These are phyloP conservation scores for Synergus japonicus DNA, from an alignment of 2,888 invertebrate genomes.

Conservation along the genomic window DNA sequence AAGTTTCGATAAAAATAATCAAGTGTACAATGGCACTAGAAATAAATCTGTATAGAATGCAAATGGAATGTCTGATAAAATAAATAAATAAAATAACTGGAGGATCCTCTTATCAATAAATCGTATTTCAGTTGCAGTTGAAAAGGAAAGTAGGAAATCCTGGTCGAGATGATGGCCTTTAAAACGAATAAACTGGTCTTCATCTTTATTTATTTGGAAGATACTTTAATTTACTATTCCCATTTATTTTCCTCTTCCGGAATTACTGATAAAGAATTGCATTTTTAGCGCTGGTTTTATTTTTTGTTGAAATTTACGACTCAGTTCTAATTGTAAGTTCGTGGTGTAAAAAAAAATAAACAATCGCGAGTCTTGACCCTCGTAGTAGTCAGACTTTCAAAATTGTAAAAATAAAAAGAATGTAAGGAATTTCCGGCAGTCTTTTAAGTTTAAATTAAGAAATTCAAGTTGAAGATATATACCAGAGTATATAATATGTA, in stretches of 20 bases:
- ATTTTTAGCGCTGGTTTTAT: not conserved
- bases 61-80: not conserved
- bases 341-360: constrained; percentile 1
- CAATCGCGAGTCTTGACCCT: not conserved
- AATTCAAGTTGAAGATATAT: not conserved
- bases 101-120: not conserved
- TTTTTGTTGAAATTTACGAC: not conserved
- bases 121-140: not conserved
- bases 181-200: not conserved
- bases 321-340: constrained; percentile 11
- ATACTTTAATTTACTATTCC: not conserved
- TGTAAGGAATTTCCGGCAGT: not conserved
- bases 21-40: not conserved
- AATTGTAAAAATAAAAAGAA: not conserved
- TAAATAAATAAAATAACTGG: not conserved
- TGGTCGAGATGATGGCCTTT: not conserved
- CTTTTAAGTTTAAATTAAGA: not conserved
- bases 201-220: constrained; percentile 26
- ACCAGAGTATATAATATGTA: not conserved
- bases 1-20: constrained; percentile 1
- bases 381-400: not conserved
- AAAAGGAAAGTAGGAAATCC: constrained; percentile 5
- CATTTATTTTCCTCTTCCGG: not conserved
- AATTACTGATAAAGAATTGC: constrained; percentile 20
- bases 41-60: not conserved